phyloP scores from a whole-genome alignment of 2,888 invertebrate species.

The Brachypalpus laphriformis region DNA sequence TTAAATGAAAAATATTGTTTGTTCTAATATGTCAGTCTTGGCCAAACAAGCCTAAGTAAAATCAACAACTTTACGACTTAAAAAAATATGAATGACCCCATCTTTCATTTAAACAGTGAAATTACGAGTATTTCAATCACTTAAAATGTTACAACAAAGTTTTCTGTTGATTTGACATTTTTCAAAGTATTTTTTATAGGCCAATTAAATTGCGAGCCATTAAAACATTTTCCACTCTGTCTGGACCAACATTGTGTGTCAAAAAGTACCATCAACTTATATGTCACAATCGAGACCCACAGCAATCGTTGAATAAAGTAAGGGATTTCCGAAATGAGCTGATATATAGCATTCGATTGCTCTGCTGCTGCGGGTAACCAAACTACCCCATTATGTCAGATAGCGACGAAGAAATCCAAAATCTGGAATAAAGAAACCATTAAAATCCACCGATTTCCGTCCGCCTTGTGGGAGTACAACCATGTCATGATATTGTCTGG shows the following conservation, averaged over 20 bases:
- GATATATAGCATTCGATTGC: slow-evolving; percentile 46
- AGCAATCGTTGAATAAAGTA: slow-evolving; percentile 38
- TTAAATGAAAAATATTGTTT: background rate
- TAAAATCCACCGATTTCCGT: slow-evolving; percentile 61
- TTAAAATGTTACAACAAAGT: slow-evolving; percentile 27
- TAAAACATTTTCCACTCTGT: slow-evolving; percentile 22
- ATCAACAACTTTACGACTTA: background rate
- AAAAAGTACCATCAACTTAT: slow-evolving; percentile 25
- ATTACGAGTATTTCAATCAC: slow-evolving; percentile 28
- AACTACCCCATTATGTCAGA: slow-evolving; percentile 33
- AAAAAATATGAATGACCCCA: background rate
- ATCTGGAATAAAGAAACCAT: slow-evolving; percentile 55
- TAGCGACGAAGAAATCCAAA: slow-evolving; percentile 15
- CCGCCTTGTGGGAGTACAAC: slow-evolving; percentile 36
- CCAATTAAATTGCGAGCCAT: slow-evolving; percentile 47
- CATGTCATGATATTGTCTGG: slow-evolving; percentile 38
- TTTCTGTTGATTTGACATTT: slow-evolving; percentile 46
- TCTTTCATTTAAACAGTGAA: too few species aligned
- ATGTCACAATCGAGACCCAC: slow-evolving; percentile 16
- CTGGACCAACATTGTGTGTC: background rate
- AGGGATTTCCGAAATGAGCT: slow-evolving; percentile 44
- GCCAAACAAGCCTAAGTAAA: background rate
- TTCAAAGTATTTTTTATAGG: slow-evolving; percentile 47
- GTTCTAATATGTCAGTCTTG: too few species aligned
- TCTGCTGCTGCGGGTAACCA: slow-evolving; percentile 24